phyloP scores from a whole-genome alignment of 2,797 vertebrate species.

The Pangasius sanitwongsei region DNA sequence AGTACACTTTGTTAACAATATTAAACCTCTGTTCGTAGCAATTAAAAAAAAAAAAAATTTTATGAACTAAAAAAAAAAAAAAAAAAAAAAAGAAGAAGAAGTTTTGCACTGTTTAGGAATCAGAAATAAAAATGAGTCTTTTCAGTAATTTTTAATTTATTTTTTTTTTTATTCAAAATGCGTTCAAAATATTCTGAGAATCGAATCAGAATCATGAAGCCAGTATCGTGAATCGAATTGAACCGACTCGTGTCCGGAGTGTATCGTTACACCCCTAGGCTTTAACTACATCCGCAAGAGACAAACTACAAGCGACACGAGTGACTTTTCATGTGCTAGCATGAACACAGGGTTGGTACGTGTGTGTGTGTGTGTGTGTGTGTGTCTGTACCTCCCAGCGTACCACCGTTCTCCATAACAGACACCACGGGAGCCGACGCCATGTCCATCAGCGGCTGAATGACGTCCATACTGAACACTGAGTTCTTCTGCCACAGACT shows the following conservation, averaged over 20 bases:
- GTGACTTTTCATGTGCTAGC: not conserved
- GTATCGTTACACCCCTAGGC: too few species aligned
- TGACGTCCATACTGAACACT: conserved; percentile 94
- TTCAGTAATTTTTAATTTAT: not conserved
- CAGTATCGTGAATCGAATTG: not conserved
- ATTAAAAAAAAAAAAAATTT: too few species aligned
- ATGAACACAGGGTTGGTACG: not conserved
- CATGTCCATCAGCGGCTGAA: conserved; percentile 96
- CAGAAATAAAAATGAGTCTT: not conserved
- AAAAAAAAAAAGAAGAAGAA: too few species aligned
- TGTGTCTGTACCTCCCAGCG: conserved; percentile 57
- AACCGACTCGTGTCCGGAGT: not conserved
- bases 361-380: not conserved
- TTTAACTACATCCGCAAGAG: not conserved
- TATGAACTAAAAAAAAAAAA: too few species aligned
- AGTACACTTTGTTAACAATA: too few species aligned
- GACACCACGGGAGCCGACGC: conserved; percentile 75
- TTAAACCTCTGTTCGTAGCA: too few species aligned
- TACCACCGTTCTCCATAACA: conserved; percentile 72
- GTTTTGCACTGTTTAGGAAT: too few species aligned
- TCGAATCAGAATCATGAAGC: not conserved
- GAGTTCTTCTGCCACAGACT: conserved; percentile 99
- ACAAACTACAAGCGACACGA: not conserved
- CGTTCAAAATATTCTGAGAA: not conserved
- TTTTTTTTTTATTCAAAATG: not conserved